Percentiles rank a stretch among this genome's conserved stretches.
These are phyloP conservation scores for Sebastes matsubarae DNA, from an alignment of 2,797 vertebrate species.

Conservation along the genomic window DNA sequence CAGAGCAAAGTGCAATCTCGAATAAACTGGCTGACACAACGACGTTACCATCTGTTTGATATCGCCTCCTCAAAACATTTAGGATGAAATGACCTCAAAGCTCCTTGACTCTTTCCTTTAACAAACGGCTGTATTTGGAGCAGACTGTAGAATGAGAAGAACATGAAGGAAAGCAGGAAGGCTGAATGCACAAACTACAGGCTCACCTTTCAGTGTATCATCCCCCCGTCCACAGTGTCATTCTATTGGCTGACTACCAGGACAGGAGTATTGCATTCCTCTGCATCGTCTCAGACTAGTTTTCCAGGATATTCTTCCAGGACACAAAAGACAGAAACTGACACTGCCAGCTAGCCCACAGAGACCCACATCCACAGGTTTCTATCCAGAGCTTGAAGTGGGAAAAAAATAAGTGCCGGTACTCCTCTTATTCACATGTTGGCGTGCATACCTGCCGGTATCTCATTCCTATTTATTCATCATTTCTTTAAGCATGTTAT, in stretches of 20 bases:
- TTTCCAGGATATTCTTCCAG: background rate
- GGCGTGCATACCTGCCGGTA: too few relatives aligned
- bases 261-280: background rate
- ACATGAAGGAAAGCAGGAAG: too few relatives aligned
- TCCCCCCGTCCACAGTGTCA: background rate
- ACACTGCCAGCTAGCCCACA: background rate
- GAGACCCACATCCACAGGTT: background rate
- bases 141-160: background rate
- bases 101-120: background rate
- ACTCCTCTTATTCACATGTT: too few relatives aligned
- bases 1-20: background rate
- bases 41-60: background rate
- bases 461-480: too few relatives aligned
- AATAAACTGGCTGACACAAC: background rate
- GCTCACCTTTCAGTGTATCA: background rate
- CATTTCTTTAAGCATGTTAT: too few relatives aligned
- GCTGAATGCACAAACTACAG: background rate
- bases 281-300: background rate
- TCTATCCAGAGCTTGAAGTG: background rate
- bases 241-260: background rate
- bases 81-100: background rate
- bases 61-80: background rate
- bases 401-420: too few relatives aligned
- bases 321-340: background rate
- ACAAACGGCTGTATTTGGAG: background rate